A percentile compares a stretch with the other conserved stretches of the same genome.
Evolutionary conservation across 2,888 invertebrate genomes (phyloP).

Genomic region (Caenorhabditis becei): DNA sequence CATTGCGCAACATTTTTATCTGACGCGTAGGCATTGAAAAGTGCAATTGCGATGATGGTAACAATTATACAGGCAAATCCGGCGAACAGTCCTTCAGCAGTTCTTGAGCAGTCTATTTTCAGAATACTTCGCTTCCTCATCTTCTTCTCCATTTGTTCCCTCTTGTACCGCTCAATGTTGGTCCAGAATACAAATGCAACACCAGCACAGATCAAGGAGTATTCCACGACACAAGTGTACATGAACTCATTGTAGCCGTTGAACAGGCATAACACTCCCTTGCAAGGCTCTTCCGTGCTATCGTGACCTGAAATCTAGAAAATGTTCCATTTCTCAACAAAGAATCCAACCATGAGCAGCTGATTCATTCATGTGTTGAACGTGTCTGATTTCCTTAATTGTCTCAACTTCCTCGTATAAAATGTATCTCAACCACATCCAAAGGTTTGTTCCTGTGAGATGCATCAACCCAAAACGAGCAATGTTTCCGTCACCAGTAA

Average conservation of each 20-base stretch:
- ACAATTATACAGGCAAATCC: slow-evolving; percentile 69
- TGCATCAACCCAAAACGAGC: slow-evolving; percentile 74
- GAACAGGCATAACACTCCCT: slow-evolving; percentile 71
- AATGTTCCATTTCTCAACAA: background rate
- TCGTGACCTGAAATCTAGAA: slow-evolving; percentile 25
- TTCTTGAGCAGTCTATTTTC: slow-evolving; percentile 74
- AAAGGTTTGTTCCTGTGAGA: slow-evolving; percentile 70
- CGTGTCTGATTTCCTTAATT: slow-evolving; percentile 67
- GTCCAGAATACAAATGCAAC: slow-evolving; percentile 75
- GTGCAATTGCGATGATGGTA: slow-evolving; percentile 67
- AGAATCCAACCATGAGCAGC: background rate
- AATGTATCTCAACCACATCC: slow-evolving; percentile 75
- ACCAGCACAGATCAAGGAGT: slow-evolving; percentile 73
- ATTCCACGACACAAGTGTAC: slow-evolving; percentile 76
- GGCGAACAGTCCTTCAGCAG: slow-evolving; percentile 71
- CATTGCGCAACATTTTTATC: slow-evolving; percentile 68
- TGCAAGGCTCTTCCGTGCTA: slow-evolving; percentile 57
- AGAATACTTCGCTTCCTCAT: slow-evolving; percentile 68
- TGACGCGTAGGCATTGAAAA: slow-evolving; percentile 72
- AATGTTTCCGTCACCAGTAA: slow-evolving; percentile 69
- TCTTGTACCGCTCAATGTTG: slow-evolving; percentile 60
- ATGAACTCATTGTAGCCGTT: slow-evolving; percentile 73
- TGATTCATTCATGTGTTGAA: slow-evolving; percentile 29
- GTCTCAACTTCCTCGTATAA: slow-evolving; percentile 74
- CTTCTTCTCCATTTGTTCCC: slow-evolving; percentile 49